Evolutionary conservation across 2,113 vertebrate genomes (phyloP).

Genomic region (Notiomystis cincta): DNA sequence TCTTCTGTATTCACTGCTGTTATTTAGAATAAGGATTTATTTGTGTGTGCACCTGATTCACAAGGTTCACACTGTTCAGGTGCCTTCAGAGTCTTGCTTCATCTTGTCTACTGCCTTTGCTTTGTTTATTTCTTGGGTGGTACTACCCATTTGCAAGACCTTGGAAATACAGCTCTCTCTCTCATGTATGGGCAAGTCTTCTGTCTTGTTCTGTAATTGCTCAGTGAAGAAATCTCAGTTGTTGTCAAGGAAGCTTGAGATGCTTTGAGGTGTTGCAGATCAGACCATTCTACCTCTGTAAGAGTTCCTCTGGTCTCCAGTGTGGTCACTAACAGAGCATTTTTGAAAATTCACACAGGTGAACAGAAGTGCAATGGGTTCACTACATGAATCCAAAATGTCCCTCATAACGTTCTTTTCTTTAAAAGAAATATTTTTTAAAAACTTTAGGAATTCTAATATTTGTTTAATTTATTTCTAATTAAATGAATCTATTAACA

Average conservation of each 20-base stretch:
- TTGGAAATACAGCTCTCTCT: neutral
- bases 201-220: neutral
- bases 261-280: neutral
- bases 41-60: neutral
- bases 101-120: neutral
- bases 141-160: neutral
- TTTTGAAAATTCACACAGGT: neutral
- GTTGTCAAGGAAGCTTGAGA: neutral
- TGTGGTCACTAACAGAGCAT: neutral
- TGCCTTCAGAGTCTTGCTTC: neutral
- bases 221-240: neutral
- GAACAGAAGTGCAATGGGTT: neutral
- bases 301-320: neutral
- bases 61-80: neutral
- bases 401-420: neutral
- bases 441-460: neutral
- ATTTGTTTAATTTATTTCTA: neutral
- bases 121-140: neutral
- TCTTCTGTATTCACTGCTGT: neutral
- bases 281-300: neutral
- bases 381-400: neutral
- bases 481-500: neutral
- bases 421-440: neutral
- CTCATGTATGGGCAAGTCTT: neutral
- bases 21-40: neutral